phyloP scores from a whole-genome alignment of 2,113 vertebrate species.

The Caretta caretta region DNA sequence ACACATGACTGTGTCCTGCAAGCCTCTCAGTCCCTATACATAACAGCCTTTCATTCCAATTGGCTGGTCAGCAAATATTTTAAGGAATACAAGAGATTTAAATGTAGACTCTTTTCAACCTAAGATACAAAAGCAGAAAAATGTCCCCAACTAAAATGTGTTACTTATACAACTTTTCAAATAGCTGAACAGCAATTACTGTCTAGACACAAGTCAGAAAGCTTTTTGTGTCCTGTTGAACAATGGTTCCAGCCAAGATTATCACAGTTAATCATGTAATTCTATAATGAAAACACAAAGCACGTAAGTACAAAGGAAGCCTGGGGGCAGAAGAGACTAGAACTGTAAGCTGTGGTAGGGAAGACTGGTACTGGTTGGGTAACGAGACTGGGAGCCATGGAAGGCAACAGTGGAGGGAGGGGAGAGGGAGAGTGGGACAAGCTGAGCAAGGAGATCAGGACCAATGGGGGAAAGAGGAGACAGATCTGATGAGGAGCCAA shows the following conservation, averaged over 20 bases:
- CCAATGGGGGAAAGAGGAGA: fast-evolving
- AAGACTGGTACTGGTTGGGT: not conserved
- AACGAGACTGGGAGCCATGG: not conserved
- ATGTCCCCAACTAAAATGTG: not conserved
- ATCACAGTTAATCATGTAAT: not conserved
- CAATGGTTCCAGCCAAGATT: not conserved
- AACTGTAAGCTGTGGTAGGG: not conserved
- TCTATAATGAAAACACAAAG: not conserved
- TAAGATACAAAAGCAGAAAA: not conserved
- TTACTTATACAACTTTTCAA: not conserved
- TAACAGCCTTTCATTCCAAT: slow-evolving; percentile 12
- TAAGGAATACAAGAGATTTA: not conserved
- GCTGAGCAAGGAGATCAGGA: not conserved
- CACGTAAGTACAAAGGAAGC: not conserved
- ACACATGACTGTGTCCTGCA: slow-evolving; percentile 10
- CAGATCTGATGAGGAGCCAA: not conserved
- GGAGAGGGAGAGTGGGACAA: not conserved
- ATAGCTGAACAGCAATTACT: not conserved
- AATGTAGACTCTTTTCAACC: not conserved
- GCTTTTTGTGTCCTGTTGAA: not conserved
- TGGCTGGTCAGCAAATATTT: slow-evolving; percentile 14
- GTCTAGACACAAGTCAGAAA: not conserved
- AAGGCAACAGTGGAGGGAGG: not conserved
- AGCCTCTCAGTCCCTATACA: not conserved
- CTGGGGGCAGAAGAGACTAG: not conserved